Conservation (phyloP, 1,140 invertebrate genomes). For the Calliphora vicina region DNA sequence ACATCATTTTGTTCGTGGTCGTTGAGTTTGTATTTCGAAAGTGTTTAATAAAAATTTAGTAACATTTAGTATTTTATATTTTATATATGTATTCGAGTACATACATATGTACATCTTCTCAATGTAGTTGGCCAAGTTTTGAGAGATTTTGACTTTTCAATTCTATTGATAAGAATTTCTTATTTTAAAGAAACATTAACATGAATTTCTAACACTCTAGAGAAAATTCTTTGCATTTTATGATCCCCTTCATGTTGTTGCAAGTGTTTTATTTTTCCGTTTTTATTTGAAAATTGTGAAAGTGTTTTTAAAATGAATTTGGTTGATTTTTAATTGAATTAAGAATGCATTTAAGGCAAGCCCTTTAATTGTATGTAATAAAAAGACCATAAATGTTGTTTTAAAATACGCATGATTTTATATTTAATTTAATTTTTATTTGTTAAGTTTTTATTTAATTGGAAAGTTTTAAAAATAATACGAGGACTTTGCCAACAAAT, state of each 20-base stretch:
- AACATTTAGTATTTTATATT: no score
- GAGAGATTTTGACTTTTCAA: not conserved
- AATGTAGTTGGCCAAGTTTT: not conserved
- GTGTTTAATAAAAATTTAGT: not conserved
- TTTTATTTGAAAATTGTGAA: not conserved
- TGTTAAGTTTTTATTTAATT: no score
- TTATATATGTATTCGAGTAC: no score
- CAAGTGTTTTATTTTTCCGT: no score
- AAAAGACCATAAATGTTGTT: not conserved
- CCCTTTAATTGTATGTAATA: not conserved
- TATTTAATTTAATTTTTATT: not conserved
- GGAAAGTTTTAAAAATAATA: no score
- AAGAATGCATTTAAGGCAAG: not conserved
- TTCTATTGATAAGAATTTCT: not conserved
- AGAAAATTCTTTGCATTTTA: not conserved
- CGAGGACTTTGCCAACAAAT: no score
- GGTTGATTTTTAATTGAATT: not conserved
- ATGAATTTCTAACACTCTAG: not conserved
- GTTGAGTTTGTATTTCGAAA: not conserved
- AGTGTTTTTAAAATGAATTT: not conserved
- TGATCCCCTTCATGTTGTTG: no score
- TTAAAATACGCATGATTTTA: no score
- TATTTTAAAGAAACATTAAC: not conserved
- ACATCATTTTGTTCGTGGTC: not conserved
- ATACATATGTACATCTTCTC: not conserved